A percentile compares a stretch with the other conserved stretches of the same genome.
Conservation (phyloP, 2,888 invertebrate species). For the Drosophila anomelani region DNA sequence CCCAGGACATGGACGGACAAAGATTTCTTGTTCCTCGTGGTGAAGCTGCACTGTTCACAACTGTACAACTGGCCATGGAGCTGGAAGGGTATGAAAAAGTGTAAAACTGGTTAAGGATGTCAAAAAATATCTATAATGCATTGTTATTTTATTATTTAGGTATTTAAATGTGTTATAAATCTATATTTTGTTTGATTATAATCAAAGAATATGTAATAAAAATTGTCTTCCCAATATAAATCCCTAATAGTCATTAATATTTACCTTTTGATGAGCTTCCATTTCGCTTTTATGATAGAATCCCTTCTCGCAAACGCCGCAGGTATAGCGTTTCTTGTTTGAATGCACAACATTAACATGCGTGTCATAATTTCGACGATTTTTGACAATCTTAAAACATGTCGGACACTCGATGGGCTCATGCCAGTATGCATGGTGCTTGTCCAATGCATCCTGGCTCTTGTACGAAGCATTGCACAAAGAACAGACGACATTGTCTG, state of each 20-base stretch:
- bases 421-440: slow-evolving; percentile 77
- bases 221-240: no score
- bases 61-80: slow-evolving; percentile 66
- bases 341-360: slow-evolving; percentile 81
- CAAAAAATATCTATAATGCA: neutral
- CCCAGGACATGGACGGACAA: slow-evolving; percentile 78
- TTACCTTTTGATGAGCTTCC: slow-evolving; percentile 74
- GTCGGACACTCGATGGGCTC: slow-evolving; percentile 70
- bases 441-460: slow-evolving; percentile 66
- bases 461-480: slow-evolving; percentile 73
- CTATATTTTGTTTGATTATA: no score
- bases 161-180: no score
- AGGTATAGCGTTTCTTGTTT: slow-evolving; percentile 79
- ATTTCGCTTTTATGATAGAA: slow-evolving; percentile 82
- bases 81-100: slow-evolving; percentile 31
- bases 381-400: slow-evolving; percentile 79
- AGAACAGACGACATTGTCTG: slow-evolving; percentile 72
- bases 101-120: no score
- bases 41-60: slow-evolving; percentile 77
- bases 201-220: no score
- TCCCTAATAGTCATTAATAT: no score
- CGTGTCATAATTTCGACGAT: slow-evolving; percentile 75
- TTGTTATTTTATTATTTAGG: no score
- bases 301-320: slow-evolving; percentile 80
- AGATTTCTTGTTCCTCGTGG: slow-evolving; percentile 78